Evolutionary conservation across 1,140 invertebrate genomes (phyloP), one percentile per base, ranked within the genome.

Genomic region (Ganaspis sp.): DNA sequence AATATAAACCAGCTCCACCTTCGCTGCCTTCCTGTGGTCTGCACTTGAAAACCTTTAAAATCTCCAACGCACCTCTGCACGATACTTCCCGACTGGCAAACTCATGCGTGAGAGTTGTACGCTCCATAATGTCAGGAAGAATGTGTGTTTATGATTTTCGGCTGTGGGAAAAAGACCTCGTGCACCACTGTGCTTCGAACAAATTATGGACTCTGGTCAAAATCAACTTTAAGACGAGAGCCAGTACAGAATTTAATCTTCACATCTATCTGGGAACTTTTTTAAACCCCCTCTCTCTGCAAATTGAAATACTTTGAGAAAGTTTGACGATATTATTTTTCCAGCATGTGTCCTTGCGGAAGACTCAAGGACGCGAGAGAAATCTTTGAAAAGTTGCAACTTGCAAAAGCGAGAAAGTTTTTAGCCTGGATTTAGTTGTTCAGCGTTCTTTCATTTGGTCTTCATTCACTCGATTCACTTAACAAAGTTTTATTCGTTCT

Each of bases 391-490:
- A 64, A 64, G 23, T 26, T 49, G 23, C 19, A 58, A 5, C 11
- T 64, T 64, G 0, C 69, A 73, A 76, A 69, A 85, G 81, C 74
- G 78, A 79, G 78, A 84, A 85, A 85, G 72, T 85, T 85, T 85
- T 84, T 82, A 85, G 80, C 58, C 26, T 84, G 77, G 81, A 84
- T 85, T 81, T 83, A 81, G 81, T 78, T 81, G 78, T 83, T 75
- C 83, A 74, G 77, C 81, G 82, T 84, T 83, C 81, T 81, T 84
- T 85, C 83, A 64, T 83, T 84, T 79, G 76, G 73, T 76, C 78
- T 74, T 76, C 75, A 85, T 85, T 85, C 83, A 76, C 78, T 79
- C 77, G 76, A 84, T 83, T 85, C 83, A 84, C 83, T 85, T 81
- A 85, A 79, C 80, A 81, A 81, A 85, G 81, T 85, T 85, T 84